Percentiles rank a stretch among this genome's conserved stretches.
Conservation (phyloP, 2,888 invertebrate genomes). For the Lasioglossum leucozonium region DNA sequence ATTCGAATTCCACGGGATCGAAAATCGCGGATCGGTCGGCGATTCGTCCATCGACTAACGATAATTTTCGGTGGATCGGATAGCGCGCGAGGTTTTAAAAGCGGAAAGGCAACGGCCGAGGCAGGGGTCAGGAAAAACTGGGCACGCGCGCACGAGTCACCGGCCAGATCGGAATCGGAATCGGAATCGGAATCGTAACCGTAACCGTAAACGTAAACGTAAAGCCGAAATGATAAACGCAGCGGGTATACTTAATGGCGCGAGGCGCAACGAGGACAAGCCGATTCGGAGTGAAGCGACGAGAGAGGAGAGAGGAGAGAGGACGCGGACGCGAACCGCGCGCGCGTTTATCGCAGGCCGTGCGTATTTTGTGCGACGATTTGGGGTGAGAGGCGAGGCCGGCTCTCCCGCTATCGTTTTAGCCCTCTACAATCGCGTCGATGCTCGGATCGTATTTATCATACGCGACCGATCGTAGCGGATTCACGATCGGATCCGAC, state of each 20-base stretch:
- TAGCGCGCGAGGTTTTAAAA: slow-evolving; percentile 16
- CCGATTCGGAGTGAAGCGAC: background rate
- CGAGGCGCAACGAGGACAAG: slow-evolving; percentile 29
- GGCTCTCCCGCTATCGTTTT: slow-evolving; percentile 63
- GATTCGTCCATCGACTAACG: slow-evolving; percentile 13
- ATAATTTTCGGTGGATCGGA: slow-evolving; percentile 25
- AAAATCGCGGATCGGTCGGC: slow-evolving; percentile 1
- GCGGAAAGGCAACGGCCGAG: background rate
- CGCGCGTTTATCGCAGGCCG: slow-evolving; percentile 55
- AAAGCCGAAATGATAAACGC: slow-evolving; percentile 81
- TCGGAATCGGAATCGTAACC: slow-evolving; percentile 65
- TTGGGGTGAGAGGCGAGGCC: slow-evolving; percentile 52
- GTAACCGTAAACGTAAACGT: slow-evolving; percentile 76
- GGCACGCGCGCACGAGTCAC: slow-evolving; percentile 30
- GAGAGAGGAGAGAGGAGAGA: background rate
- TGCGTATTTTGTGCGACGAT: slow-evolving; percentile 65
- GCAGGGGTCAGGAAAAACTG: slow-evolving; percentile 41
- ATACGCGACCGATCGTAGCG: slow-evolving; percentile 68
- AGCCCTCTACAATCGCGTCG: slow-evolving; percentile 69
- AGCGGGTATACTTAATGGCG: slow-evolving; percentile 79
- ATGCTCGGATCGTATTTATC: slow-evolving; percentile 75
- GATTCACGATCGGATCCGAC: slow-evolving; percentile 50
- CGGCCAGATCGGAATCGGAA: slow-evolving; percentile 19
- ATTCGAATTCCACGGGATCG: slow-evolving; percentile 41
- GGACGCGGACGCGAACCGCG: background rate